phyloP scores from a whole-genome alignment of 64 coral and sea anemone genomes.

The Hydrozoanthus tunicans region DNA sequence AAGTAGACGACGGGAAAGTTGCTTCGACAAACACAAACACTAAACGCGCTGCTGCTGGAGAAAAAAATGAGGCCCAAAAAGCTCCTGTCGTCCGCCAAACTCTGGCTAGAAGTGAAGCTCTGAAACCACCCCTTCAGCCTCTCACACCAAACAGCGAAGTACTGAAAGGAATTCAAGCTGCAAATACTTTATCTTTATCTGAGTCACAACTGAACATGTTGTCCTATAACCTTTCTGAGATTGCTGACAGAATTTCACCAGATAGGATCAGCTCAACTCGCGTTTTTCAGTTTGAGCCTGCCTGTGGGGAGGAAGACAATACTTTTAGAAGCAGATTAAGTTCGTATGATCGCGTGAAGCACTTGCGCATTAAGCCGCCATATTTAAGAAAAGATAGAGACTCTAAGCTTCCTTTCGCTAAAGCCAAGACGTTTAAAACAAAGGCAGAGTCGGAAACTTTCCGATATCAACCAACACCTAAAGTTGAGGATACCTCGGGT shows the following conservation, averaged over 20 bases:
- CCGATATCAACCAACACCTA: constrained; percentile 5
- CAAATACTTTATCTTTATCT: constrained; percentile 50
- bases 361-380: constrained; percentile 55
- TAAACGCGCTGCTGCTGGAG: not conserved
- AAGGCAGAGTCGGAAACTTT: constrained; percentile 31
- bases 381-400: constrained; percentile 61
- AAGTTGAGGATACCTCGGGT: constrained; percentile 25
- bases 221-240: constrained; percentile 77
- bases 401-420: constrained; percentile 61
- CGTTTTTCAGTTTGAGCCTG: constrained; percentile 33
- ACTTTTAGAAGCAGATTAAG: not conserved
- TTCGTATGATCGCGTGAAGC: constrained; percentile 12
- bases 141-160: constrained; percentile 9
- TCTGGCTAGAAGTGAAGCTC: not conserved
- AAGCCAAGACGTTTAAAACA: constrained; percentile 78
- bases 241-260: constrained; percentile 91
- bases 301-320: not conserved
- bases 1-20: not conserved
- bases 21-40: not conserved
- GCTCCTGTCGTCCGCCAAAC: not conserved
- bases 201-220: constrained; percentile 76
- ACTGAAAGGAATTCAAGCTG: constrained; percentile 17
- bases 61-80: not conserved
- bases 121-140: not conserved
- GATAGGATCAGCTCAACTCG: constrained; percentile 2